These are phyloP conservation scores for Spinus olivaceus DNA, from an alignment of 2,797 vertebrate genomes.

Conservation along the genomic window DNA sequence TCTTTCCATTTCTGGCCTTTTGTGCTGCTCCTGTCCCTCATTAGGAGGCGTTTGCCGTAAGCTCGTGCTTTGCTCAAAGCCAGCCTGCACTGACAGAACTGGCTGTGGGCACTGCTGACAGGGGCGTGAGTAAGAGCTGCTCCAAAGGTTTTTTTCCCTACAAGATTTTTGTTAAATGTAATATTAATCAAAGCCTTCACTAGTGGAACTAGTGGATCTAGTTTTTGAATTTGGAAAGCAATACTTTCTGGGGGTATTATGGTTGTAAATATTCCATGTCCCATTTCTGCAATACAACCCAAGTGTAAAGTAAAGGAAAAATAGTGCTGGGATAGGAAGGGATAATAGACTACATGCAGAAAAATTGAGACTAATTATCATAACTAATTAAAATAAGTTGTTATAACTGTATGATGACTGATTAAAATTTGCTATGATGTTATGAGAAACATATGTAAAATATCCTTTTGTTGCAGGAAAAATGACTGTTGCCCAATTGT, in stretches of 20 bases:
- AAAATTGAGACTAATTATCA: background rate
- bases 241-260: background rate
- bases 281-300: background rate
- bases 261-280: background rate
- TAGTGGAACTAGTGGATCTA: background rate
- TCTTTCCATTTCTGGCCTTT: background rate
- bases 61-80: background rate
- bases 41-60: background rate
- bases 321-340: background rate
- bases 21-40: background rate
- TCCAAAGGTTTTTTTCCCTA: background rate
- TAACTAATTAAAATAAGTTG: background rate
- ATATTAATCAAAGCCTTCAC: background rate
- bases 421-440: background rate
- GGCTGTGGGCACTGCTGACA: background rate
- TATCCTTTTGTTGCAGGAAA: background rate
- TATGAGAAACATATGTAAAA: background rate
- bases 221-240: background rate
- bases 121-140: no score
- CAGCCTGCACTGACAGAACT: accelerated
- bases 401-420: background rate
- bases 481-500: background rate
- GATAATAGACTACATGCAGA: background rate
- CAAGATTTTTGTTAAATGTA: background rate
- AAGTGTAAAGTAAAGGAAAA: background rate